These are phyloP conservation scores for Blera fallax DNA, from an alignment of 2,888 invertebrate genomes.

Conservation along the genomic window DNA sequence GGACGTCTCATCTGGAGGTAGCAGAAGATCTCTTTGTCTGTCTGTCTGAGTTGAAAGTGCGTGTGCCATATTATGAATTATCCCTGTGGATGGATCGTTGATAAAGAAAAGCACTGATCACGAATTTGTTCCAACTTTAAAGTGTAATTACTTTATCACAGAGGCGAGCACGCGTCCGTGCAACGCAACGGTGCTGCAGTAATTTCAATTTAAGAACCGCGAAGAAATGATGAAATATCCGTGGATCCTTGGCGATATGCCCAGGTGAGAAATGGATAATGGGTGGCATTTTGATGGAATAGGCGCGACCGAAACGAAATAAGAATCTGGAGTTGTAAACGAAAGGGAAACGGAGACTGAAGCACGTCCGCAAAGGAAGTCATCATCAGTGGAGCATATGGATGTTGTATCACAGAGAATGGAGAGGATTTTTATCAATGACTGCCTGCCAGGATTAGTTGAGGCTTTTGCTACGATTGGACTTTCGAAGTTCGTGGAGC, in stretches of 20 bases:
- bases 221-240: slow-evolving; percentile 30
- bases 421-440: too few species aligned
- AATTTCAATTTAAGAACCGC: slow-evolving; percentile 45
- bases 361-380: not conserved
- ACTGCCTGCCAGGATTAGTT: too few species aligned
- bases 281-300: slow-evolving; percentile 46
- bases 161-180: slow-evolving; percentile 14
- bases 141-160: slow-evolving; percentile 66
- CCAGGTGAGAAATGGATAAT: slow-evolving; percentile 62
- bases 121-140: slow-evolving; percentile 68
- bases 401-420: too few species aligned
- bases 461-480: too few species aligned
- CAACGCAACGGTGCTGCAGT: slow-evolving; percentile 10
- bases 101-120: slow-evolving; percentile 58
- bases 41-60: slow-evolving; percentile 53
- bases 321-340: slow-evolving; percentile 41
- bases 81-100: slow-evolving; percentile 44
- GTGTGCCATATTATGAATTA: slow-evolving; percentile 58
- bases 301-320: slow-evolving; percentile 48
- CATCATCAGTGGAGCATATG: too few species aligned
- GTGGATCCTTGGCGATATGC: slow-evolving; percentile 8
- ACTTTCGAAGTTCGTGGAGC: too few species aligned
- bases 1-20: not conserved
- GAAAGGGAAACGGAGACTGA: slow-evolving; percentile 38
- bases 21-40: not conserved